phyloP scores from a whole-genome alignment of 1,140 invertebrate genomes.

The Macrobrachium rosenbergii region DNA sequence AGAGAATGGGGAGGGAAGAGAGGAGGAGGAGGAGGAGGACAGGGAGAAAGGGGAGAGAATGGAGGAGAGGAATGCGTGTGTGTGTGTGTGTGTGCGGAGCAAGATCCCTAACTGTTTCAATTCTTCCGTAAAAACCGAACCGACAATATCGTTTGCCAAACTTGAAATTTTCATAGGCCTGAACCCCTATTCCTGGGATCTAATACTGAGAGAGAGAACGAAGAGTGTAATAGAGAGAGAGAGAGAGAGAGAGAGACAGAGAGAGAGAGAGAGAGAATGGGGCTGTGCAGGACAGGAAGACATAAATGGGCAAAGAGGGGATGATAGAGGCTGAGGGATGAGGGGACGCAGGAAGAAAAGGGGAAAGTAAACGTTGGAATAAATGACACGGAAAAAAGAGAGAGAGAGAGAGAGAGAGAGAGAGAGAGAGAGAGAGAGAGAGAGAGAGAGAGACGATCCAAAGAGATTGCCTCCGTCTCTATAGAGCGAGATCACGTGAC shows the following conservation, averaged over 20 bases:
- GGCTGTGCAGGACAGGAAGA: background rate
- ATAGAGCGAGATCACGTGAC: no score
- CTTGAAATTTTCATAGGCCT: background rate
- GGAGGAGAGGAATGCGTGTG: background rate
- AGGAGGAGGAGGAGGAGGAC: background rate
- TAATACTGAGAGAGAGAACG: background rate
- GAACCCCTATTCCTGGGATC: background rate
- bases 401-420: background rate
- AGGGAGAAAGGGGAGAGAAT: background rate
- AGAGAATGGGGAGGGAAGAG: background rate
- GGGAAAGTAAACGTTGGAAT: background rate
- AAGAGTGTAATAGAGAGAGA: no score
- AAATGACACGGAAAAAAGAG: background rate
- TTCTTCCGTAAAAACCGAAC: background rate
- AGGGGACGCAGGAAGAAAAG: background rate
- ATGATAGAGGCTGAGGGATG: background rate
- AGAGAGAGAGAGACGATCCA: background rate
- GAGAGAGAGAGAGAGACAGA: no score
- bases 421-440: background rate
- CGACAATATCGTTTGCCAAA: background rate
- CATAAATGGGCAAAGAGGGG: conserved; percentile 14
- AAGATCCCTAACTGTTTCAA: no score
- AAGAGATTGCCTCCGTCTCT: no score
- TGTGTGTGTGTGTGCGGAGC: no score
- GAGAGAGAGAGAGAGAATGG: no score